Base-by-base conservation (phyloP, 2,888 invertebrate genomes). In the Drosophila peninsularis region DNA sequence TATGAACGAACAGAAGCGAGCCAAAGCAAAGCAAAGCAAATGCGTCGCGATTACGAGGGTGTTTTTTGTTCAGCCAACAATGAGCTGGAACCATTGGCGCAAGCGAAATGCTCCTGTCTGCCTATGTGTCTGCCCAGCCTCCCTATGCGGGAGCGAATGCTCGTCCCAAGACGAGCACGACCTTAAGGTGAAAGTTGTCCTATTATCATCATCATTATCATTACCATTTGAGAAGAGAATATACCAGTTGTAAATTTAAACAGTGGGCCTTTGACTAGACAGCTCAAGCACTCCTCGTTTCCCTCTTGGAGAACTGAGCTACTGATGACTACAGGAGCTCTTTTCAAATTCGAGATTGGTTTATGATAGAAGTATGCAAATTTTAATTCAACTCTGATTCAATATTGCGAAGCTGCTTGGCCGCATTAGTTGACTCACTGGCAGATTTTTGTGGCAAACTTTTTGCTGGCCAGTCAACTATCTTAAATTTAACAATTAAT, bases 1-100 rank as follows among this genome's bases (percentile, higher is more conserved):
- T 87, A 87, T 89, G 87, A 87, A 67, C 77, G 77, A 69, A 68
- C 78, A 45, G 53, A 73, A 64, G 49, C 77, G 50, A 60, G 65
- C 63, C 78, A 41, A 86, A 71, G 67, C 78, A 37, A 83, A 66
- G 67, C 78, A 44, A 86, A 69, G 65, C 78, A 41, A 86, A 67
- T 53, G 66, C 63, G 42, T 50, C 75, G 77, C 72, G 64, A 49
- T 67, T 44, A 65, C 58, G 62, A 71, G 80, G 71, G 80, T 76
- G 71, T 63, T 66, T 75, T 77, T 62, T 67, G 53, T 39, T 30
- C 34, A 62, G 47, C 55, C 69, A 55, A 64, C 62, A 69, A 58
- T 54, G 30, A 74, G 62, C 47, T 14, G 42, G 24, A 62, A 17
- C 45, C 32, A 39, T 53, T 49, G 32, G 53, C 41, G 30, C 37